phyloP scores from a whole-genome alignment of 2,797 vertebrate genomes.

The Peromyscus aztecus region DNA sequence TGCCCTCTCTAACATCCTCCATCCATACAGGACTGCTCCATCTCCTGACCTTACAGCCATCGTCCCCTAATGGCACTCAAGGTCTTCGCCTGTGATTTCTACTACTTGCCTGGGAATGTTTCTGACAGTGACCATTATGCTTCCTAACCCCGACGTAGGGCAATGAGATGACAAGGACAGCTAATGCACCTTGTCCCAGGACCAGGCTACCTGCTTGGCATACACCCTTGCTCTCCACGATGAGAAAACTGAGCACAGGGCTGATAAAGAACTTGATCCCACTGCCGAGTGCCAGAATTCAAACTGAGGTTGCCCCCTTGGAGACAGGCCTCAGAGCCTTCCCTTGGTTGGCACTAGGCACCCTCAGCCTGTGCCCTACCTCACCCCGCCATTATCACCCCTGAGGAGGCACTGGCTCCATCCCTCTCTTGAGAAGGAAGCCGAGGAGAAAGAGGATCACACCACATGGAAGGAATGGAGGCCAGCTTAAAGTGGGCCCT shows the following conservation, averaged over 20 bases:
- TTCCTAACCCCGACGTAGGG: background rate
- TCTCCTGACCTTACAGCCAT: background rate
- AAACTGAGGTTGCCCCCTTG: background rate
- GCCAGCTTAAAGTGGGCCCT: background rate
- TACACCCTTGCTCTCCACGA: background rate
- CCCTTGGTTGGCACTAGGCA: background rate
- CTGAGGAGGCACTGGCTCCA: accelerated
- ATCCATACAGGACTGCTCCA: background rate
- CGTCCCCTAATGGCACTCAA: background rate
- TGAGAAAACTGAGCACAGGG: background rate
- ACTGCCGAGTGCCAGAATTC: background rate
- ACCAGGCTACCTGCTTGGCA: background rate
- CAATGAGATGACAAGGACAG: background rate
- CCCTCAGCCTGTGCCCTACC: background rate
- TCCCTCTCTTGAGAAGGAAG: background rate
- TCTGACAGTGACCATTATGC: background rate
- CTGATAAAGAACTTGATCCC: background rate
- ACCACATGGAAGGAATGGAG: background rate
- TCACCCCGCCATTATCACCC: background rate
- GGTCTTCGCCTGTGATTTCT: background rate
- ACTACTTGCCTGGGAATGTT: background rate
- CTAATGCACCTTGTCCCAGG: background rate
- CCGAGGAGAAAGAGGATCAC: background rate
- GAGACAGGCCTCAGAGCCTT: background rate
- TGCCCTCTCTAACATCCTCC: background rate